These are phyloP conservation scores for Drosophila kepulauana DNA, from an alignment of 1,140 invertebrate genomes.

Conservation along the genomic window DNA sequence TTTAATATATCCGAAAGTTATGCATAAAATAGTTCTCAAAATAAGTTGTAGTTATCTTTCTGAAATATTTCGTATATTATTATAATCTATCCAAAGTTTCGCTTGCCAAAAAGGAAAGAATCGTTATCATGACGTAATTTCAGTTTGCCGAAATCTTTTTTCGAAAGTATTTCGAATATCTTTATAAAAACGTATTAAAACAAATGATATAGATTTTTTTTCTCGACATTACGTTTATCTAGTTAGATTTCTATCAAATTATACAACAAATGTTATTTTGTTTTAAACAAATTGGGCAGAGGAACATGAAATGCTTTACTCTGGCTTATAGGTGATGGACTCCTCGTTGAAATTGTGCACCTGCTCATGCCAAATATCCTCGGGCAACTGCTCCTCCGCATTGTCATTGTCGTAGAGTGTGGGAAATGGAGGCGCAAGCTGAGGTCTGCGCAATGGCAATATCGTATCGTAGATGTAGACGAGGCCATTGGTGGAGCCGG, in stretches of 20 bases:
- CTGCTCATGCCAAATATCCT: slow-evolving; percentile 78
- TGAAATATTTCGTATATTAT: no score
- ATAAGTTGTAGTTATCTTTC: no score
- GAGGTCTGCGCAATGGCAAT: slow-evolving; percentile 87
- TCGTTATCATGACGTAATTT: no score
- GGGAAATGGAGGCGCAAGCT: slow-evolving; percentile 91
- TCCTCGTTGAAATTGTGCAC: slow-evolving; percentile 81
- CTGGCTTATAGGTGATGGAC: slow-evolving; percentile 70
- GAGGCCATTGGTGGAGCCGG: slow-evolving; percentile 92
- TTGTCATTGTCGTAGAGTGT: slow-evolving; percentile 90
- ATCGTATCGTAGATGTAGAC: slow-evolving; percentile 94
- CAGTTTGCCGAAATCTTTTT: no score
- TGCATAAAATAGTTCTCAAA: no score
- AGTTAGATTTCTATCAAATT: slow-evolving; percentile 24
- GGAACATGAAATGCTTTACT: slow-evolving; percentile 36
- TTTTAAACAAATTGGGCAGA: slow-evolving; percentile 9
- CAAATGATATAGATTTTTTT: not conserved
- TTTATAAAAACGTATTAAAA: no score
- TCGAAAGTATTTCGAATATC: no score
- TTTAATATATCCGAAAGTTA: no score
- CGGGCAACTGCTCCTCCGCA: slow-evolving; percentile 87
- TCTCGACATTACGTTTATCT: slow-evolving; percentile 20
- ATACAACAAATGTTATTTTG: slow-evolving; percentile 29
- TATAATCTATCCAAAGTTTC: no score
- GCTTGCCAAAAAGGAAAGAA: no score